These are phyloP conservation scores for Scaptodrosophila lebanonensis DNA, from an alignment of 1,140 invertebrate species.

Conservation along the genomic window DNA sequence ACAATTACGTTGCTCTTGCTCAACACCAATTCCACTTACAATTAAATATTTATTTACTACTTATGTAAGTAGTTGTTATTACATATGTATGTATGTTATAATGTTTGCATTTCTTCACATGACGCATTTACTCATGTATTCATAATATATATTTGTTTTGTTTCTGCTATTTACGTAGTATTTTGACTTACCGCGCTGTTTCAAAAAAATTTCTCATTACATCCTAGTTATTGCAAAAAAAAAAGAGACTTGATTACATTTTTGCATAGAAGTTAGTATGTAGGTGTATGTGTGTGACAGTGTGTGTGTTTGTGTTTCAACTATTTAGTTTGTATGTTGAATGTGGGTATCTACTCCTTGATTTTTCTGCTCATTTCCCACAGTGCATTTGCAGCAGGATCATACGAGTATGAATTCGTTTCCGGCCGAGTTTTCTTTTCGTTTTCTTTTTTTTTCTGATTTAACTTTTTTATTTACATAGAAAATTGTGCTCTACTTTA, in stretches of 20 bases:
- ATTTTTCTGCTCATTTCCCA: conserved; percentile 26
- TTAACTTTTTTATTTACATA: conserved; percentile 57
- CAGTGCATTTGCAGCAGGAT: no score
- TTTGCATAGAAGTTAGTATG: no score
- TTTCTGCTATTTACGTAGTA: conserved; percentile 32
- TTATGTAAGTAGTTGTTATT: conserved; percentile 23
- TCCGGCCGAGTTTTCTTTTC: conserved; percentile 26
- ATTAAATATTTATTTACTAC: neutral
- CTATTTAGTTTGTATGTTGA: conserved; percentile 13
- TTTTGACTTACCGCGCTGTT: conserved; percentile 31
- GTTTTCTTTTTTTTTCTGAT: conserved; percentile 13
- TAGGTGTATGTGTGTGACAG: no score
- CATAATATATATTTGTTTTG: neutral
- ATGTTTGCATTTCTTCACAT: conserved; percentile 13
- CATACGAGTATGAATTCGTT: no score
- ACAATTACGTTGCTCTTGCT: conserved; percentile 20
- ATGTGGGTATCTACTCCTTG: conserved; percentile 30
- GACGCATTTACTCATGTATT: conserved; percentile 26
- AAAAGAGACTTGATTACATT: conserved; percentile 20
- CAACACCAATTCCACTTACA: conserved; percentile 26
- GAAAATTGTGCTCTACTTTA: conserved; percentile 34
- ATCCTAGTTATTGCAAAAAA: conserved; percentile 42
- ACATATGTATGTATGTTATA: conserved; percentile 24
- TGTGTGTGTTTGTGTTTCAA: conserved; percentile 11
- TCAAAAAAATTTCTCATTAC: conserved; percentile 45